Conservation (phyloP, 2,888 invertebrate genomes). For the Clitarchus hookeri region DNA sequence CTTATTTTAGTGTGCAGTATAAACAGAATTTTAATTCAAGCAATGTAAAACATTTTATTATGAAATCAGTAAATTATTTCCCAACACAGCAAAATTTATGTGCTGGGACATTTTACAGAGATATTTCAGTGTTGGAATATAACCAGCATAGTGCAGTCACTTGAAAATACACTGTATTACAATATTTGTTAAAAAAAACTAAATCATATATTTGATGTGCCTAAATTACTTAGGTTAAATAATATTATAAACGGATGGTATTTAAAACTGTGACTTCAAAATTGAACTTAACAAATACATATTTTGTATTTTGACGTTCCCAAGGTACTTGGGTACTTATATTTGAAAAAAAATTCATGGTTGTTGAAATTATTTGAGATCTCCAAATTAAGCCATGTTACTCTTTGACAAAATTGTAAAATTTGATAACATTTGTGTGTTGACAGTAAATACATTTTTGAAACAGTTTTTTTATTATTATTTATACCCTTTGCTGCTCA, state of each 20-base stretch:
- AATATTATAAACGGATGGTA: too few species aligned
- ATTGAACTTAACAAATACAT: too few species aligned
- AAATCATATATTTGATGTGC: not conserved
- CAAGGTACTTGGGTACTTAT: not conserved
- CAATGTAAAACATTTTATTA: not conserved
- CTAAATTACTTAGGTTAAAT: not conserved
- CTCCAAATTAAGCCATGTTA: too few species aligned
- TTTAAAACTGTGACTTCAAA: too few species aligned
- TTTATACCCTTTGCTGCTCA: not conserved
- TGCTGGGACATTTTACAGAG: not conserved
- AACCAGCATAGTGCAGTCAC: not conserved
- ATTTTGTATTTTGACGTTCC: too few species aligned
- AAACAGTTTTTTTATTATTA: not conserved
- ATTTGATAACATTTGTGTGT: not conserved
- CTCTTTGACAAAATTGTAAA: not conserved
- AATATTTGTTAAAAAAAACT: too few species aligned
- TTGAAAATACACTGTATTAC: not conserved
- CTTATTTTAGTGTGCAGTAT: conserved; percentile 4
- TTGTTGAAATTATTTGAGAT: too few species aligned
- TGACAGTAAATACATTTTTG: not conserved
- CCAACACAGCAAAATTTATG: too few species aligned
- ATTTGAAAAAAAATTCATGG: not conserved
- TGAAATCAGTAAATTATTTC: not conserved
- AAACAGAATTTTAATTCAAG: not conserved
- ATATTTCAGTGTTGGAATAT: not conserved